These are phyloP conservation scores for Philereme vetulata DNA, from an alignment of 2,888 invertebrate genomes.

Conservation along the genomic window DNA sequence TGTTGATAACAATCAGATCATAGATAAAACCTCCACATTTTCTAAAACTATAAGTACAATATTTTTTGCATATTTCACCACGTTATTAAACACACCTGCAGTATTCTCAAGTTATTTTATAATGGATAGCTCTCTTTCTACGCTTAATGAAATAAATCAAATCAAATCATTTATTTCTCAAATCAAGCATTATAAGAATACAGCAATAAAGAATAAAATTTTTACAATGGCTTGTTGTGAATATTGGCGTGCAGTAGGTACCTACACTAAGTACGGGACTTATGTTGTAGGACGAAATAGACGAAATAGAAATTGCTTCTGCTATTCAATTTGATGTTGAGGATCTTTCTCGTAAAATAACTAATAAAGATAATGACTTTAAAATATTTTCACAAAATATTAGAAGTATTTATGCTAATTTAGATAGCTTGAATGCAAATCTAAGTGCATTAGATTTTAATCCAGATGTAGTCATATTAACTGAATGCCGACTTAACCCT, in stretches of 20 bases:
- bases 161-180: too few species aligned
- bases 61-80: not conserved
- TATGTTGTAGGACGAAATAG: too few species aligned
- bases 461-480: conserved; percentile 4
- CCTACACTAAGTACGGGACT: too few species aligned
- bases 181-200: too few species aligned
- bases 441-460: not conserved
- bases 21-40: not conserved
- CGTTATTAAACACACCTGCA: not conserved
- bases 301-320: not conserved
- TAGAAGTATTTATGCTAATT: not conserved
- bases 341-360: not conserved
- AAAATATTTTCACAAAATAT: not conserved
- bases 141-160: too few species aligned
- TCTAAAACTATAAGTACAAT: not conserved
- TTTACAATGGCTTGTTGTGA: too few species aligned
- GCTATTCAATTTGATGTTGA: not conserved
- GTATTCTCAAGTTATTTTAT: not conserved
- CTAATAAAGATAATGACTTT: not conserved
- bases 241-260: too few species aligned
- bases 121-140: not conserved
- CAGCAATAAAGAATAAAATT: too few species aligned
- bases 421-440: not conserved
- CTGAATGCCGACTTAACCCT: conserved; percentile 6
- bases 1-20: not conserved